Evolutionary conservation across 2,888 invertebrate genomes (phyloP).

Genomic region (Ochropleura leucogaster): DNA sequence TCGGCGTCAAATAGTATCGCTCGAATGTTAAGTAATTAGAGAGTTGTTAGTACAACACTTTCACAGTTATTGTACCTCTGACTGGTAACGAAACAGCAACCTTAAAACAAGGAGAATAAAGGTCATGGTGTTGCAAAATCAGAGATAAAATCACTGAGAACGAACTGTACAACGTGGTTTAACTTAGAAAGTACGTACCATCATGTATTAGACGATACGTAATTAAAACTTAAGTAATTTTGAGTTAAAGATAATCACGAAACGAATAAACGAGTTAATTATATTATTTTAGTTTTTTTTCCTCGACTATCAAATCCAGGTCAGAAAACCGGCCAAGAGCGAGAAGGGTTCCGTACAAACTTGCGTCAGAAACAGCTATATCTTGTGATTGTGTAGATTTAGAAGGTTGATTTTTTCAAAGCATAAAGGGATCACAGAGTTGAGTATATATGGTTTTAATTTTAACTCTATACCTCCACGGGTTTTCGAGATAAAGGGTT

Average conservation of each 20-base stretch:
- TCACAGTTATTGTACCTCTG: conserved; percentile 4
- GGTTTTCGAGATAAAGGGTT: too few relatives aligned
- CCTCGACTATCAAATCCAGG: background rate
- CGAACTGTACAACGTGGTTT: conserved; percentile 56
- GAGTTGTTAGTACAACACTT: conserved; percentile 53
- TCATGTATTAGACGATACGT: conserved; percentile 80
- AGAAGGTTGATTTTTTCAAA: too few relatives aligned
- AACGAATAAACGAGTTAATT: conserved; percentile 75
- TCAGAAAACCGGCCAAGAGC: too few relatives aligned
- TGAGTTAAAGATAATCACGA: conserved; percentile 68
- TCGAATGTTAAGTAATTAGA: conserved; percentile 63
- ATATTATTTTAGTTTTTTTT: conserved; percentile 48
- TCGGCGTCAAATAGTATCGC: conserved; percentile 55
- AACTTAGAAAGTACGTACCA: conserved; percentile 66
- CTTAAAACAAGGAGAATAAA: background rate
- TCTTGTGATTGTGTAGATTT: too few relatives aligned
- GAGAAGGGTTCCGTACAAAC: too few relatives aligned
- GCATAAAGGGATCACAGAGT: too few relatives aligned
- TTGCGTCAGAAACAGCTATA: too few relatives aligned
- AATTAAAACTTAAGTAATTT: conserved; percentile 74
- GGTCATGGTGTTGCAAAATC: too few relatives aligned
- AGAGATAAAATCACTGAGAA: conserved; percentile 4
- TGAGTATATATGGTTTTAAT: too few relatives aligned
- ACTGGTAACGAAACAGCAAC: background rate
- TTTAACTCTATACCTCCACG: too few relatives aligned